Evolutionary conservation across 2,113 vertebrate genomes (phyloP).

Genomic region (Cochlearius cochlearius): DNA sequence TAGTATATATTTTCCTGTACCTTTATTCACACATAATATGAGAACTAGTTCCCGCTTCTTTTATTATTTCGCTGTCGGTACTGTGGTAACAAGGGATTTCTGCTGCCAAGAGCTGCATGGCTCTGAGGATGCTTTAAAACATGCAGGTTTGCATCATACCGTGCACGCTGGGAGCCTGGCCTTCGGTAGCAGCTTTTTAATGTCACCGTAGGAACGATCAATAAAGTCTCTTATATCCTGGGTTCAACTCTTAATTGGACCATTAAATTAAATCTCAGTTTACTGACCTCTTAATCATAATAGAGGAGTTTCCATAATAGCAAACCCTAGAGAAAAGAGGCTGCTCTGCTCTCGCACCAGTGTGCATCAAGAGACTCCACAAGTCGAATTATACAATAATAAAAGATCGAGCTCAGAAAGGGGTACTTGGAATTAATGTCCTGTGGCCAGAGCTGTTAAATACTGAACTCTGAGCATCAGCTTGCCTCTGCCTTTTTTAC

Average conservation of each 20-base stretch:
- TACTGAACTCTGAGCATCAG: not conserved
- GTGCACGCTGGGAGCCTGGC: rapidly evolving
- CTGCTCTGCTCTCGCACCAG: not conserved
- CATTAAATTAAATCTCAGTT: not conserved
- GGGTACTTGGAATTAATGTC: not conserved
- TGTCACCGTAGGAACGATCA: rapidly evolving
- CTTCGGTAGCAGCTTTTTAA: not conserved
- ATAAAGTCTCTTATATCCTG: not conserved
- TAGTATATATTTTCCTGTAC: too few species aligned
- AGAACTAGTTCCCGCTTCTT: not conserved
- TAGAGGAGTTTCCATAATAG: not conserved
- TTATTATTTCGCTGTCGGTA: rapidly evolving
- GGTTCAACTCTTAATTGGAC: not conserved
- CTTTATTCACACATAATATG: not conserved
- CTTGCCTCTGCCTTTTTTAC: not conserved
- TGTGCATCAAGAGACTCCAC: not conserved
- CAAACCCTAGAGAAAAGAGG: not conserved
- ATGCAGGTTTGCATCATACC: not conserved
- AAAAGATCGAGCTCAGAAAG: not conserved
- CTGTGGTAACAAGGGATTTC: not conserved
- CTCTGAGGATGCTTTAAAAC: not conserved
- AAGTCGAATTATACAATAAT: not conserved
- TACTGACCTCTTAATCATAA: not conserved
- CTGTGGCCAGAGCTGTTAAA: not conserved
- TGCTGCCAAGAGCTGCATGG: not conserved